Evolutionary conservation across 2,888 invertebrate genomes (phyloP).

Genomic region (Lepidochitona cinerea): DNA sequence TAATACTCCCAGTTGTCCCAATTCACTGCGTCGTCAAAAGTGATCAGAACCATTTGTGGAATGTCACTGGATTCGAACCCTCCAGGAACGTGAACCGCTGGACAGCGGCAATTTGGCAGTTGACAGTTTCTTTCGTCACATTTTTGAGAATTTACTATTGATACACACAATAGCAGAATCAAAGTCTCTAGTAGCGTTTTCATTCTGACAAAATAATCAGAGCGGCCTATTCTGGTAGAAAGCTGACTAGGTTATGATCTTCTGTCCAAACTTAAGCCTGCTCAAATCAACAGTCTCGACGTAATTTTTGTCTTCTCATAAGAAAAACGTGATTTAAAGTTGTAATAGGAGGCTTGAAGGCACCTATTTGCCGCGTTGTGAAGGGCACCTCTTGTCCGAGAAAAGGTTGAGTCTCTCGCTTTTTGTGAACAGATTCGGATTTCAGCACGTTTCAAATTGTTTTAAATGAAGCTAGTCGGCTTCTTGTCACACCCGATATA

Average conservation of each 20-base stretch:
- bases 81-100: slow-evolving; percentile 14
- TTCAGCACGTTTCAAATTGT: background rate
- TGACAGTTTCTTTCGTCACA: slow-evolving; percentile 10
- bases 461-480: background rate
- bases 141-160: background rate
- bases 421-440: background rate
- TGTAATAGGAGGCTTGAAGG: too few species aligned
- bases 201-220: too few species aligned
- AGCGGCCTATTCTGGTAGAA: too few species aligned
- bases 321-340: too few species aligned
- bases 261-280: too few species aligned
- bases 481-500: background rate
- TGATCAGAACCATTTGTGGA: slow-evolving; percentile 34
- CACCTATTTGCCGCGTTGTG: too few species aligned
- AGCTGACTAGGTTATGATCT: too few species aligned
- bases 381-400: too few species aligned
- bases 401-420: background rate
- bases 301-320: too few species aligned
- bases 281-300: too few species aligned
- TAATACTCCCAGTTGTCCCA: slow-evolving; percentile 20
- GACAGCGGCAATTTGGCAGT: slow-evolving; percentile 12
- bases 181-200: too few species aligned
- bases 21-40: slow-evolving; percentile 37
- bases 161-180: background rate
- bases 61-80: slow-evolving; percentile 14